A percentile compares a stretch with the other conserved stretches of the same genome.
Conservation (phyloP, 2,888 invertebrate species). For the Yponomeuta malinellus region DNA sequence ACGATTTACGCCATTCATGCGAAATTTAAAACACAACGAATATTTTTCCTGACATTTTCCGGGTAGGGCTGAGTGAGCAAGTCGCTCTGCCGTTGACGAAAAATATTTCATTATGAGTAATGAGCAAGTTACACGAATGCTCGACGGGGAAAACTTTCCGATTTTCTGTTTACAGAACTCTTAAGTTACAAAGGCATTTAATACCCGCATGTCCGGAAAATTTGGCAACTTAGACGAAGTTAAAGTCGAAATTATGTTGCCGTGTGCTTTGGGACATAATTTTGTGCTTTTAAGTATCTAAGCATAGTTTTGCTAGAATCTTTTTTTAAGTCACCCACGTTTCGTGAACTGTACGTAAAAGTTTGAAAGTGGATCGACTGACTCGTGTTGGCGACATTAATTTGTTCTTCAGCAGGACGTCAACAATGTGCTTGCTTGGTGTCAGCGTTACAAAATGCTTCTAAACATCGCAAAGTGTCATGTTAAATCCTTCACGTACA, state of each 20-base stretch:
- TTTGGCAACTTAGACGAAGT: slow-evolving; percentile 3
- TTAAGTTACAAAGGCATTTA: slow-evolving; percentile 10
- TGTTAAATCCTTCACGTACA: too few relatives aligned
- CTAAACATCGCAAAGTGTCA: too few relatives aligned
- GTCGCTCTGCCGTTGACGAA: background rate
- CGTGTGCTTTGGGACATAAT: background rate
- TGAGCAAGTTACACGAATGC: background rate
- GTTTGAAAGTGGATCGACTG: too few relatives aligned
- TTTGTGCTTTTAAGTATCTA: background rate
- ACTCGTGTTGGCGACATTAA: too few relatives aligned
- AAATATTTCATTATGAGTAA: slow-evolving; percentile 3
- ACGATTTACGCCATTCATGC: slow-evolving; percentile 11
- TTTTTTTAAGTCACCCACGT: too few relatives aligned
- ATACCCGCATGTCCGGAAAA: slow-evolving; percentile 7
- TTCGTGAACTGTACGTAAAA: too few relatives aligned
- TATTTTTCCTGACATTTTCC: slow-evolving; percentile 10
- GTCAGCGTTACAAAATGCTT: too few relatives aligned
- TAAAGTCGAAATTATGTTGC: background rate
- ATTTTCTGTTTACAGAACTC: slow-evolving; percentile 11
- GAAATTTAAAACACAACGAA: slow-evolving; percentile 6
- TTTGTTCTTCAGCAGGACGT: too few relatives aligned
- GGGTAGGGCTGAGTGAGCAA: background rate
- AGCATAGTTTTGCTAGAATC: too few relatives aligned
- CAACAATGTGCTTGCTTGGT: too few relatives aligned
- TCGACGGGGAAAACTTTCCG: background rate